These are phyloP conservation scores for Lamprologus lemairii DNA, from an alignment of 2,113 vertebrate genomes.

Conservation along the genomic window DNA sequence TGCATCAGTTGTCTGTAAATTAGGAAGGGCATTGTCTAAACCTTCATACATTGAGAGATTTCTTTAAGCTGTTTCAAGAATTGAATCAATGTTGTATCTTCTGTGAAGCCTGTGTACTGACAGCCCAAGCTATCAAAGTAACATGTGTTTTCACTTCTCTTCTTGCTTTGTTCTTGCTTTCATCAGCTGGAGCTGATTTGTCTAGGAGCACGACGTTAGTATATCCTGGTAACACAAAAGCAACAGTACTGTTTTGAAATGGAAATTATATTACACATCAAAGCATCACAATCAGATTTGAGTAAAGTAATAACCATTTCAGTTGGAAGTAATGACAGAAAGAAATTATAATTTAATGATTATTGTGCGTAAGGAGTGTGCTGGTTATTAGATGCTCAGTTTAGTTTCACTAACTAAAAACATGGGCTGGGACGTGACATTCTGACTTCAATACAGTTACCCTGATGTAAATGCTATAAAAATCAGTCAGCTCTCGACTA, in stretches of 20 bases:
- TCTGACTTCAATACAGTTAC: not conserved
- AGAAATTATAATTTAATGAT: not conserved
- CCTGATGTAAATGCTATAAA: not conserved
- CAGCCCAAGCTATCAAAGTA: not conserved
- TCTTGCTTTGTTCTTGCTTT: not conserved
- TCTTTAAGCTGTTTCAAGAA: not conserved
- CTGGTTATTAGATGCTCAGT: not conserved
- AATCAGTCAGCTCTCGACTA: not conserved
- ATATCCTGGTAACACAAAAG: not conserved
- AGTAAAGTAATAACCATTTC: not conserved
- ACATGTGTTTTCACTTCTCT: not conserved
- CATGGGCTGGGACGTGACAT: not conserved
- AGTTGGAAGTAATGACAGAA: not conserved
- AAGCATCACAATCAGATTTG: not conserved
- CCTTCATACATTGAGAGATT: not conserved
- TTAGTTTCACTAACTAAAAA: not conserved
- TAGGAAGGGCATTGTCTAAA: not conserved
- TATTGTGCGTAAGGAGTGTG: not conserved
- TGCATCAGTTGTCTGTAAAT: not conserved
- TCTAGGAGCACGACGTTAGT: not conserved
- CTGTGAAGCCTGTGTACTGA: not conserved
- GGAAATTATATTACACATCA: not conserved
- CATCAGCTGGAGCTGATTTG: not conserved
- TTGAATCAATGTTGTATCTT: not conserved
- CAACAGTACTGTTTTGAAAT: not conserved